Evolutionary conservation across 2,797 vertebrate genomes (phyloP), one percentile per base, ranked within the genome.

Genomic region (Phataginus tetradactyla): DNA sequence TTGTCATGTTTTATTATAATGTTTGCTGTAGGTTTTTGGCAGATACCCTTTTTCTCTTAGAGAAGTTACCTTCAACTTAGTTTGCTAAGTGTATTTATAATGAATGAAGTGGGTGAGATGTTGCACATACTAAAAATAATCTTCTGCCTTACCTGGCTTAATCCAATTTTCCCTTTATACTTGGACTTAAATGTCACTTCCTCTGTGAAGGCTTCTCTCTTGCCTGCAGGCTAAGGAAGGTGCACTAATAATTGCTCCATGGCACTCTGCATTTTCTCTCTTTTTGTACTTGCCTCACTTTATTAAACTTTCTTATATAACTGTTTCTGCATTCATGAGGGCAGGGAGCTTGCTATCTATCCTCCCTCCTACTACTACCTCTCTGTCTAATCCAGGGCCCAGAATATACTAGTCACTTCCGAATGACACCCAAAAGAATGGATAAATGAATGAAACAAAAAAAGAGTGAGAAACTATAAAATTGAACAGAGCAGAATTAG

Each of bases 1-100:
- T 81, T 29, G 12, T 42, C 21, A 61, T 77, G 25, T 75, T 89
- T 93, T 71, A 72, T 71, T 75, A 1, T n/a, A 68, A 51, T 81
- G 63, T 85, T 87, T 86, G 29, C 34, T 45, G 15, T 29, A 14
- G 17, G 21, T 32, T 86, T 71, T 93, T 64, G 78, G 66, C 55
- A 94, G 72, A 59, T 12, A 49, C 17, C 8, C 32, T 13, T 72
- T 86, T 91, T 79, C 23, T 90, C 23, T 81, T 61, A 69, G 23
- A 17, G 63, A 96, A 88, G 39, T 63, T 86, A 57, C 61, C 85
- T 94, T 81, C 75, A 55, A 17, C 34, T 51, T 78, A 53, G 51
- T 63, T 90, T 91, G 68, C 51, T 37, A 59, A 92, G 25, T 78
- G 42, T 57, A 78, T 66, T 85, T 68, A 45, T 45, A 74, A 96